Percentiles rank a stretch among this genome's conserved stretches.
Conservation (phyloP, 2,888 invertebrate species). For the Papilio protenor region DNA sequence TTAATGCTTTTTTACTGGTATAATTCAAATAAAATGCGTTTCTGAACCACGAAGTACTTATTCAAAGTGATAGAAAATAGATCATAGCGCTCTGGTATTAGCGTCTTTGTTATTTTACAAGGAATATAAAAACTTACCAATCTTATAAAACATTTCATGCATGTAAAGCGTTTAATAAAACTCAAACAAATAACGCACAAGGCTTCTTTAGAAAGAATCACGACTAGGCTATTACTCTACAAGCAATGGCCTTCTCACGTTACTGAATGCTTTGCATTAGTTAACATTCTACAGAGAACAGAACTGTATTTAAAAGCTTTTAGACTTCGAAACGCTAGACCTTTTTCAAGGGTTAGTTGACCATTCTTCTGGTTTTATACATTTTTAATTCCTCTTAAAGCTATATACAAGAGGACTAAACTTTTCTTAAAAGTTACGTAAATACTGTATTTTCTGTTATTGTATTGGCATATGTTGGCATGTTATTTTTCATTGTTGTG, state of each 20-base stretch:
- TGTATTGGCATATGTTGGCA: too few relatives aligned
- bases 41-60: not conserved
- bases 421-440: too few relatives aligned
- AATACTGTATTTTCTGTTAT: too few relatives aligned
- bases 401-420: too few relatives aligned
- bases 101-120: too few relatives aligned
- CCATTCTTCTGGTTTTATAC: too few relatives aligned
- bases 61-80: not conserved
- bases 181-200: not conserved
- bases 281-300: not conserved
- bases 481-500: too few relatives aligned
- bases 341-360: too few relatives aligned
- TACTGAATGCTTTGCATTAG: not conserved
- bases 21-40: not conserved
- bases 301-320: not conserved
- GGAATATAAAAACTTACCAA: not conserved
- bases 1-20: constrained; percentile 12
- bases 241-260: constrained; percentile 4
- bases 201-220: not conserved
- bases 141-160: not conserved
- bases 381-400: too few relatives aligned
- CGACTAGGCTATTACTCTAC: not conserved
- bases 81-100: not conserved
- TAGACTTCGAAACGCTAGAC: not conserved
- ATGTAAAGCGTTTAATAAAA: not conserved